Base-by-base conservation (phyloP, 2,797 vertebrate genomes). In the Hafferia zeledoni region DNA sequence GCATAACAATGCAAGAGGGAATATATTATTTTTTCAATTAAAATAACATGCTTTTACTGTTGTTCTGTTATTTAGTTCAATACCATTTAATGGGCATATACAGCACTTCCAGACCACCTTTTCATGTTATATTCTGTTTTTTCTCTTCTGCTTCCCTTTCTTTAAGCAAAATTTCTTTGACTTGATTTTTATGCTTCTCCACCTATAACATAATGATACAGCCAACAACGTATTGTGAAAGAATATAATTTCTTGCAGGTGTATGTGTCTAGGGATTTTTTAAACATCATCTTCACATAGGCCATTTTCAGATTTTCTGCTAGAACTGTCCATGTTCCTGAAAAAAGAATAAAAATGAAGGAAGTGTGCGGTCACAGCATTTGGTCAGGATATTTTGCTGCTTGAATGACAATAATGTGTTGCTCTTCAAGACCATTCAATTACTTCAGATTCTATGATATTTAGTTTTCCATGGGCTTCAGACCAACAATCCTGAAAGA, bases 1-100 rank as follows among this genome's bases (percentile, higher is more conserved):
- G 37, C n/a, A 52, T 83, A 90, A 94, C 19, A 72, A 30, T 81
- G 18, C 41, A 89, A 91, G 47, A 70, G 43, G 30, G 41, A 90
- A 89, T 61, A 35, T 55, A 25, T 15, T 47, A 27, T 83, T 91
- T 94, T 88, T 93, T 87, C 61, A 89, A 79, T 78, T 87, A 82
- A 89, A 93, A 84, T 60, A 70, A 76, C 77, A 37, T 19, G 3
- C 14, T 92, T 94, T 82, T 74, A 78, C 69, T 81, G 28, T 49
- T 84, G 25, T 68, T 92, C 30, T 94, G 19, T 60, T 92, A 25
- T 69, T 92, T 87, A 77, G 57, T 46, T 94, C 35, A 64, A 28
- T 69, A 46, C 11, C 39, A n/a, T 37, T 39, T 68, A 69, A 39
- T 87, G 74, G 80, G 43, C 6, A 3, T 20, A 60, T 22, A 69